phyloP scores from a whole-genome alignment of 35 echinoderm and acorn worm species.

The Chiridota heheva region DNA sequence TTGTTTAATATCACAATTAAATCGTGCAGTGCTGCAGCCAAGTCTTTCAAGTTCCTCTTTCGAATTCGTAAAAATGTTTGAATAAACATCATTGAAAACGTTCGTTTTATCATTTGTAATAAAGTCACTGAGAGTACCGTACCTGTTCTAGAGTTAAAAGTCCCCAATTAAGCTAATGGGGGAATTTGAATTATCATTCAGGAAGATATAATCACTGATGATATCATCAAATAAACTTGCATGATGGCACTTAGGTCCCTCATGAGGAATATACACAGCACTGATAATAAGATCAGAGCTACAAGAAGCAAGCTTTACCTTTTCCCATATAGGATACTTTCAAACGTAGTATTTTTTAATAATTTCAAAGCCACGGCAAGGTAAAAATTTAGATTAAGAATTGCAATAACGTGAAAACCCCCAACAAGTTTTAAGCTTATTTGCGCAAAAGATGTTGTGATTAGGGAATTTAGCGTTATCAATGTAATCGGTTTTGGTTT shows the following conservation, averaged over 20 bases:
- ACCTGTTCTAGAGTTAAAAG: too few relatives aligned
- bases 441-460: not conserved
- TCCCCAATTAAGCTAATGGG: too few relatives aligned
- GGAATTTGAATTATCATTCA: too few relatives aligned
- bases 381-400: not conserved
- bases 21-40: too few relatives aligned
- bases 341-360: not conserved
- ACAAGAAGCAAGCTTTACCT: slow-evolving; percentile 1
- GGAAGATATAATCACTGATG: not conserved
- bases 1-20: too few relatives aligned
- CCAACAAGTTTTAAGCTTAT: too few relatives aligned
- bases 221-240: slow-evolving; percentile 10
- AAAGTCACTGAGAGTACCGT: too few relatives aligned
- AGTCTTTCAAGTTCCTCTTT: too few relatives aligned
- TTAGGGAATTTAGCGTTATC: not conserved
- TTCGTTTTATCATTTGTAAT: too few relatives aligned
- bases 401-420: not conserved
- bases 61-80: too few relatives aligned
- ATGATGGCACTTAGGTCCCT: slow-evolving; percentile 4
- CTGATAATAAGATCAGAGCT: not conserved
- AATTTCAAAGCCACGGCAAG: not conserved
- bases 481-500: too few relatives aligned
- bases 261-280: slow-evolving; percentile 37
- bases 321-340: slow-evolving; percentile 33
- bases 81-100: too few relatives aligned